Base-by-base conservation (phyloP, 2,797 vertebrate species). In the Scolopax bukidnonensis region DNA sequence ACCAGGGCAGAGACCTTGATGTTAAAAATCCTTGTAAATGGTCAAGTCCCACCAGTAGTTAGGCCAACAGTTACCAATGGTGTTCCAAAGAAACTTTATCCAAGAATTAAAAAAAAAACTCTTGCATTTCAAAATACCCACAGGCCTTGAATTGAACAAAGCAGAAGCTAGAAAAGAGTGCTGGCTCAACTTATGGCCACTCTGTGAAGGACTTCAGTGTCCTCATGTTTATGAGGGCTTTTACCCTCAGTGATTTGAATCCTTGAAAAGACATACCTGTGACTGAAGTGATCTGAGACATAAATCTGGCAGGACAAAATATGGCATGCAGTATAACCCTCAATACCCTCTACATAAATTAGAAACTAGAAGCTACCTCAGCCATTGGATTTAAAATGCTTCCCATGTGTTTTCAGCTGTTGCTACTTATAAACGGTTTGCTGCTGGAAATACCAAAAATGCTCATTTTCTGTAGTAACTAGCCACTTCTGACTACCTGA, bases 241-340 rank as follows among this genome's bases (percentile, higher is more conserved):
- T 92, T 96, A 48, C 17, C 63, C 92, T 90, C 86, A 45, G 30
- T 51, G 54, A 95, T 80, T 95, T 68, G 75, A 87, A 71, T 91
- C 43, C 78, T 94, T 90, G 57, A 96, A 91, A 96, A 93, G 67
- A 56, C 13, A 30, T 67, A 95, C 61, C 67, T 97, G 75, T 70
- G 36, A 74, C 90, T 91, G 83, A 91, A 89, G 36, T 75, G 80
- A 84, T 94, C 85, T 1, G 4, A 94, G 82, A 69, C 56, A 90
- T 92, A 85, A 90, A 95, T 97, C 53, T 63, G 32, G 57, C 87
- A 80, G 82, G 45, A 79, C 64, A 97, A 96, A 95, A 94, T 90
- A 80, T 53, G 20, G 30, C 25, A 65, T 43, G 28, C 63, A 90
- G 40, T 84, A 53, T 92, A 86, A 78, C 84, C 81, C 84, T 86